Evolutionary conservation across 2,888 invertebrate species (phyloP).

Genomic region (Rhodophaea formosa): DNA sequence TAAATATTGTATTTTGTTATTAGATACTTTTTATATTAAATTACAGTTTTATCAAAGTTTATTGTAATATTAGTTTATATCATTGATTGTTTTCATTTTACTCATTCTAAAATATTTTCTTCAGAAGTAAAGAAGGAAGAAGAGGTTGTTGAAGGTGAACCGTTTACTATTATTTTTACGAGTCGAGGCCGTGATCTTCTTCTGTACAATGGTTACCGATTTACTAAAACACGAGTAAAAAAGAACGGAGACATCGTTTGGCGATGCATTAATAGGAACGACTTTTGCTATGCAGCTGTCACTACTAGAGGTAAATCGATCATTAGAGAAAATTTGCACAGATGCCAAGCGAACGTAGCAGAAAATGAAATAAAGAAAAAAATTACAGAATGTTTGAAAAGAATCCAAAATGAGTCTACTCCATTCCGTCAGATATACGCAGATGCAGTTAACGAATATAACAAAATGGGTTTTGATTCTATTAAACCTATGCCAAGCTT

Average conservation of each 20-base stretch:
- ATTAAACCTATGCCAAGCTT: constrained; percentile 9
- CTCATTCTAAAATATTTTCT: neutral
- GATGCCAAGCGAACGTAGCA: constrained; percentile 6
- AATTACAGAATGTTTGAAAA: constrained; percentile 2
- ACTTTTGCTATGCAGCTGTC: neutral
- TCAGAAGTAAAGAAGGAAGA: constrained; percentile 7
- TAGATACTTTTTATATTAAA: too few species aligned
- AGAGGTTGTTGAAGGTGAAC: neutral
- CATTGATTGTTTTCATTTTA: too few species aligned
- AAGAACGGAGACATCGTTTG: constrained; percentile 5
- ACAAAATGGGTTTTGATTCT: neutral
- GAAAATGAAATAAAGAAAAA: constrained; percentile 12
- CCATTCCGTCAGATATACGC: constrained; percentile 11
- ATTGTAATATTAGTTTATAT: neutral
- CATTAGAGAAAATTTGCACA: neutral
- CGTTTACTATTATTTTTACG: constrained; percentile 4
- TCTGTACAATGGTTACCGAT: constrained; percentile 6
- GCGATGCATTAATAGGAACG: constrained; percentile 5
- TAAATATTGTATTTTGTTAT: too few species aligned
- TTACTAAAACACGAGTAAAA: constrained; percentile 5
- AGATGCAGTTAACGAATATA: constrained; percentile 11
- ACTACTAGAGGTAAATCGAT: neutral
- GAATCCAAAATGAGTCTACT: constrained; percentile 9
- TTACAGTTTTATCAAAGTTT: neutral
- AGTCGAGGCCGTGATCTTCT: constrained; percentile 6